Evolutionary conservation across 2,888 invertebrate species (phyloP), one percentile per base, ranked within the genome.

Genomic region (Tenthredo amoena): DNA sequence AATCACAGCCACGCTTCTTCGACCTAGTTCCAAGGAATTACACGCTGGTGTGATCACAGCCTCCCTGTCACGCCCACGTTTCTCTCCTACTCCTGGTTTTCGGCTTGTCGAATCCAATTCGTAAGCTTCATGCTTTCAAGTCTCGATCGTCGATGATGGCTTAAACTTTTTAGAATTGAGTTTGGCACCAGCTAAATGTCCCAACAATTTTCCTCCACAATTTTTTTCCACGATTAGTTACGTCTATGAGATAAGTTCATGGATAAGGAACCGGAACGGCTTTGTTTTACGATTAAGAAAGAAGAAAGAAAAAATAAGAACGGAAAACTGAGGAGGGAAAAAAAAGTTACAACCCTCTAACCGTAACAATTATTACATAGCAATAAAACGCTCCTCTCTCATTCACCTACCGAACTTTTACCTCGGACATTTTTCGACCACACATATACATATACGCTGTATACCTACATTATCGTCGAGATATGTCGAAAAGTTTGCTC

Each of bases 1-100:
- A 92, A 92, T 91, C 89, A 89, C 86, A 87, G 40, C 81, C 81
- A 65, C 77, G 77, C 50, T 77, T 55, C 81, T 81, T 81, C 62
- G 81, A 81, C 50, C 62, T 81, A 58, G 81, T 81, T 81, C 62
- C 62, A 58, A 81, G 31, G 81, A 81, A 81, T 81, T 81, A 81
- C 62, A 65, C 81, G 81, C 37, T 50, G 81, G 58, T 81, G 15
- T 81, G 81, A 62, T 81, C 81, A 81, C 81, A 81, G 58, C 62
- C 62, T n/a, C 43, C 40, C 40, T 74, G 72, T 74, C 47, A 81
- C 62, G 40, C 40, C 62, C 40, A 21, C 62, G 58, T 62, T 81
- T 31, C 47, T 47, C 43, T 74, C 40, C 9, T 55, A 18, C 18
- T 18, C 4, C 40, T 15, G 40, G 21, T 43, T 43, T 74, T 74